Evolutionary conservation across 2,888 invertebrate genomes (phyloP), one percentile per base, ranked within the genome.

Genomic region (Venustoraphidia nigricollis): DNA sequence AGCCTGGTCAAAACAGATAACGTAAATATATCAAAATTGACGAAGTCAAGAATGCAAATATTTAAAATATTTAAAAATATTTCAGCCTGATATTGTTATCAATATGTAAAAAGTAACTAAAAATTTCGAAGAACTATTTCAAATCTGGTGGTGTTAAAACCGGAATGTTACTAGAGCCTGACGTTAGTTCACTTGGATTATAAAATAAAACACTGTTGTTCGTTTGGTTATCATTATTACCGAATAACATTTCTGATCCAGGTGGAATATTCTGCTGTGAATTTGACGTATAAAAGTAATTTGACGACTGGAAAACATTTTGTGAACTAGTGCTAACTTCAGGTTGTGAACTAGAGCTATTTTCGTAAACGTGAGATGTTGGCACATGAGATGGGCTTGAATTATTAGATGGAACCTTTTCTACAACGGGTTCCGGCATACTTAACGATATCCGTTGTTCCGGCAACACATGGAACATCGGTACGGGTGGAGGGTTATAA

Each of bases 241-340:
- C 70, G 53, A 77, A 82, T 5, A 79, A 62, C 54, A 75, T 73
- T 56, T 82, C 81, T 0, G 80, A 76, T 0, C 78, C 79, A 0
- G 73, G 72, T 6, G 76, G 75, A 52, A 73, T 71, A 50, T 61
- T 60, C 50, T 63, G 65, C 10, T 48, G 36, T 35, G 70, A 70
- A 40, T 71, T 70, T 41, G 71, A 71, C 3, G 68, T 67, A 1
- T 71, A 69, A 57, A 82, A 83, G 60, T 81, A 83, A 58, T 75
- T 81, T 0, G 79, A 70, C 55, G 80, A 79, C 54, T 75, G 76
- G 56, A 78, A 79, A 50, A 75, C 68, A 55, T 69, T 65, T 2
- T 68, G 67, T 36, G 50, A 47, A 27, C 68, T 68, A 36, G 63
- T 61, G 36, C 38, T 46, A 44, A 41, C 36, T 10, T 46, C 44